Base-by-base conservation (phyloP, 2,888 invertebrate species). In the Myathropa florea region DNA sequence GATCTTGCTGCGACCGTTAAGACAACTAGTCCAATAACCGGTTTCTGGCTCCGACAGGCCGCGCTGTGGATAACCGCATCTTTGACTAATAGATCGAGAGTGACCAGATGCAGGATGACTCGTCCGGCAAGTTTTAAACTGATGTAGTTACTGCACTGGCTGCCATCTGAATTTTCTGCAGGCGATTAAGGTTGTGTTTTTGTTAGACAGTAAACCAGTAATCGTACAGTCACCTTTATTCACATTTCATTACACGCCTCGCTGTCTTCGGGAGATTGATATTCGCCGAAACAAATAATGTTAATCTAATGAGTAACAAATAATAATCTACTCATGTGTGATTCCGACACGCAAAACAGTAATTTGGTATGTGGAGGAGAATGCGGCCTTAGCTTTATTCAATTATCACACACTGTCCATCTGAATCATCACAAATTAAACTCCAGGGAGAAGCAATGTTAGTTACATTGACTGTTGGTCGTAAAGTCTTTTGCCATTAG, bases 271-370 rank as follows among this genome's bases (percentile, higher is more conserved):
- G 4, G 18, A 7, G 18, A 46, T 18, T n/a, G 18, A 46, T 6
- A 46, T 46, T 46, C 18, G 18, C 46, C 0, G 46, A 18, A n/a
- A 18, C 46, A 46, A 46, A 46, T 46, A 46, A 7, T 3, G n/a
- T 46, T 7, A 18, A 7, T 18, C 6, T 46, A 21, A n/a, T 46
- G 46, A n/a, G 18, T 7, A 46, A 18, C 46, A 46, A 46, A 46
- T 39, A 39, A 39, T n/a, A n/a, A 6, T 14, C 39, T 4, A 6
- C 39, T 4, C 97, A 98, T 97, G 91, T 53, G 18, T 30, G 24
- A 24, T 55, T 18, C 33, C 33, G 18, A 10, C 77, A 77, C 77
- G 77, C 77, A 61, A 77, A 61, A 10, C 21, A 53, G 60, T 68
- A 60, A 6, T 77, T 77, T 61, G 24, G 33, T 0, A 26, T 30